These are phyloP conservation scores for Rhizoglyphus robini DNA, from an alignment of 1,140 invertebrate genomes.

Conservation along the genomic window DNA sequence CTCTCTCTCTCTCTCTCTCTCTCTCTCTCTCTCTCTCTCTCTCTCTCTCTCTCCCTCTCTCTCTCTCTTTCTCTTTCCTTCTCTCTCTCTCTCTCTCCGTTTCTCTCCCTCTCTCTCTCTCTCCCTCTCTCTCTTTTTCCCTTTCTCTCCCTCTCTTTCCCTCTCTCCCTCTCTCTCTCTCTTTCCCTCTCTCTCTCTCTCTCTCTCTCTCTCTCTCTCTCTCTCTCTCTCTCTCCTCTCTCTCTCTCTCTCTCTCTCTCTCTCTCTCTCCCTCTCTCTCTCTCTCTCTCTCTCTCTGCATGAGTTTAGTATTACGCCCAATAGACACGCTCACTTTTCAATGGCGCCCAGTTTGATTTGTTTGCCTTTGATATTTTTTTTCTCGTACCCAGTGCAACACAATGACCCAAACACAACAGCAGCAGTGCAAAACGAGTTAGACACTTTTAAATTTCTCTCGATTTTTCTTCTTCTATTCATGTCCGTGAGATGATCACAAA, in stretches of 20 bases:
- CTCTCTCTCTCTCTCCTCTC: background rate
- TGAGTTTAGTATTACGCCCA: too few species aligned
- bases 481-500: too few species aligned
- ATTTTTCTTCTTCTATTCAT: too few species aligned
- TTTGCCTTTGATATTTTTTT: too few species aligned
- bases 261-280: too few species aligned
- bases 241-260: background rate
- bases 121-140: background rate
- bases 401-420: too few species aligned
- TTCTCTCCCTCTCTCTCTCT: constrained; percentile 9
- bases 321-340: too few species aligned
- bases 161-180: background rate
- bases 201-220: background rate
- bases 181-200: constrained; percentile 10
- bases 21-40: background rate
- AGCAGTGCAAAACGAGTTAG: too few species aligned
- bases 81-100: background rate
- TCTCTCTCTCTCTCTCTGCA: too few species aligned
- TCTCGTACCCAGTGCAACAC: too few species aligned
- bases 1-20: background rate
- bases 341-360: too few species aligned
- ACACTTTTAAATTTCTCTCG: too few species aligned
- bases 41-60: background rate
- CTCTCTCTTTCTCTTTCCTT: background rate
- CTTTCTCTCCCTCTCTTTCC: background rate